Conservation (phyloP, 2,888 invertebrate species). For the Galeruca laticollis region DNA sequence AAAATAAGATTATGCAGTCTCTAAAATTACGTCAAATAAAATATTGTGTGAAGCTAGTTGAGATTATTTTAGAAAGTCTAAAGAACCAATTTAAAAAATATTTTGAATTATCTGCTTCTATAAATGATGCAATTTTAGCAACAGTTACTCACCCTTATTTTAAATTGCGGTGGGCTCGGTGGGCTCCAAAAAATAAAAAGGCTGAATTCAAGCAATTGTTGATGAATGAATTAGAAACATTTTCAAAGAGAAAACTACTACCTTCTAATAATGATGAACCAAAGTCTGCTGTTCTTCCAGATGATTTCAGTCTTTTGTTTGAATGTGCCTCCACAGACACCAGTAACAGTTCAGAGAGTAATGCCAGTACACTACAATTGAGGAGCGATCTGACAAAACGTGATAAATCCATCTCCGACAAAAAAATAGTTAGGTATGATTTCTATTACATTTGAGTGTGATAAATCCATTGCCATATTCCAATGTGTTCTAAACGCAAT, state of each 20-base stretch:
- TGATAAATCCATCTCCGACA: too few relatives aligned
- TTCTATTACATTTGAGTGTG: too few relatives aligned
- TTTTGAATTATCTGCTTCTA: background rate
- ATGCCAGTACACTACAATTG: constrained; percentile 11
- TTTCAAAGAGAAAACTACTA: constrained; percentile 9
- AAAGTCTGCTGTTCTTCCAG: constrained; percentile 4
- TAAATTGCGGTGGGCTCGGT: constrained; percentile 11
- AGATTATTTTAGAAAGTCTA: too few relatives aligned
- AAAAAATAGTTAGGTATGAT: too few relatives aligned
- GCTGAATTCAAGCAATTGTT: constrained; percentile 7
- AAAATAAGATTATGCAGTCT: constrained; percentile 2
- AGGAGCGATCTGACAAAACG: too few relatives aligned
- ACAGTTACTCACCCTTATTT: constrained; percentile 4
- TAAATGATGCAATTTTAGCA: constrained; percentile 10
- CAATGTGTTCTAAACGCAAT: too few relatives aligned
- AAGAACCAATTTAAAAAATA: too few relatives aligned
- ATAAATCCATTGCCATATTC: too few relatives aligned
- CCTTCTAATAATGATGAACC: constrained; percentile 4
- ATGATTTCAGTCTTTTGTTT: constrained; percentile 7
- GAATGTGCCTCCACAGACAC: constrained; percentile 3
- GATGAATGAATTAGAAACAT: constrained; percentile 8
- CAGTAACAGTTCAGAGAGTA: constrained; percentile 7
- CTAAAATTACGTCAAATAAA: constrained; percentile 6
- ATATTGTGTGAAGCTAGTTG: constrained; percentile 7
- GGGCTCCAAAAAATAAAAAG: constrained; percentile 10